Conservation (phyloP, 2,113 vertebrate genomes). For the Callospermophilus lateralis region DNA sequence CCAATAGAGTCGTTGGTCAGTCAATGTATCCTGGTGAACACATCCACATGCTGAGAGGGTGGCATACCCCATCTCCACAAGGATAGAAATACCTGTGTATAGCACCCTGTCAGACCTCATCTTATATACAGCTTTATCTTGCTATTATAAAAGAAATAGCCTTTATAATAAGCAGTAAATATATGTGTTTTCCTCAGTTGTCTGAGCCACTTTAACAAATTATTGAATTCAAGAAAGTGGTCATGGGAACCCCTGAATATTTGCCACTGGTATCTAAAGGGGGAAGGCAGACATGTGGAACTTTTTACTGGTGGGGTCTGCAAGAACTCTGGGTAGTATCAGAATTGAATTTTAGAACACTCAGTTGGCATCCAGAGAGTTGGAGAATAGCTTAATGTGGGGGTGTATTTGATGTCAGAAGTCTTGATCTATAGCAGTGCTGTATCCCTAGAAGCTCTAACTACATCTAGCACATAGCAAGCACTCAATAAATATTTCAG, state of each 20-base stretch:
- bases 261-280: neutral
- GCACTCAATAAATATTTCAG: neutral
- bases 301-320: neutral
- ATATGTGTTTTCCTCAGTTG: neutral
- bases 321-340: neutral
- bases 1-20: neutral
- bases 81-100: neutral
- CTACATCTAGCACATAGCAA: neutral
- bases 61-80: neutral
- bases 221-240: neutral
- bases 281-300: neutral
- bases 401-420: neutral
- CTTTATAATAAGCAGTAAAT: neutral
- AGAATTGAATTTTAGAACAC: neutral
- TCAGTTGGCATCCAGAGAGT: neutral
- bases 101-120: neutral
- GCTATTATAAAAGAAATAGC: neutral
- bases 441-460: neutral
- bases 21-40: neutral
- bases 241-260: neutral
- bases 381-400: neutral
- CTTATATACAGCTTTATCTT: neutral
- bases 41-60: neutral
- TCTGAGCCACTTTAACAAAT: neutral
- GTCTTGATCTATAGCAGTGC: neutral